Conservation (phyloP, 2,113 vertebrate genomes). For the Elgaria multicarinata region DNA sequence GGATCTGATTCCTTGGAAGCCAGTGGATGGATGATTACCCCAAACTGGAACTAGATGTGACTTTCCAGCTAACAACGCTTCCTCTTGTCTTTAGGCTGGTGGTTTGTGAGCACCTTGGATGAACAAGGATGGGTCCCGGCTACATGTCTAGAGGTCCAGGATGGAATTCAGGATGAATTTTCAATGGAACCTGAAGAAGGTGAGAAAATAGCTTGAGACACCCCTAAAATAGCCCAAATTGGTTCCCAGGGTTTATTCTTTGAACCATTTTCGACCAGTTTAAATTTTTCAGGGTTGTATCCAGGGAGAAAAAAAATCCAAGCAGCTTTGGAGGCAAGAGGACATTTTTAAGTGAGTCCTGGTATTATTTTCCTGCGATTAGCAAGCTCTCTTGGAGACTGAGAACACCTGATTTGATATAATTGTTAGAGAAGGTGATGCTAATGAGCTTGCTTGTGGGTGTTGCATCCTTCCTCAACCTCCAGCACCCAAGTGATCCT, state of each 20-base stretch:
- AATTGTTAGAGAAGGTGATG: not conserved
- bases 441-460: not conserved
- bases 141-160: conserved; percentile 94
- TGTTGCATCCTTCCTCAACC: not conserved
- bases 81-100: conserved; percentile 86
- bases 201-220: conserved; percentile 65
- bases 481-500: not conserved
- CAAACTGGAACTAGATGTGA: not conserved
- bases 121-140: conserved; percentile 99
- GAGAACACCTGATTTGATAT: not conserved
- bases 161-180: conserved; percentile 92
- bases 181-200: conserved; percentile 92
- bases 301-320: not conserved
- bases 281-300: not conserved
- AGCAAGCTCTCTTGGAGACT: not conserved
- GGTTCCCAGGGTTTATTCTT: not conserved
- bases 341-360: not conserved
- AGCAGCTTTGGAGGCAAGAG: fast-evolving
- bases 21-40: not conserved
- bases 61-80: conserved; percentile 32
- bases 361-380: not conserved
- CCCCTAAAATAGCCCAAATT: not conserved
- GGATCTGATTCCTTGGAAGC: not conserved
- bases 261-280: not conserved
- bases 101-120: conserved; percentile 95